Conservation (phyloP, 2,888 invertebrate species). For the Polyommatus iphigenia region DNA sequence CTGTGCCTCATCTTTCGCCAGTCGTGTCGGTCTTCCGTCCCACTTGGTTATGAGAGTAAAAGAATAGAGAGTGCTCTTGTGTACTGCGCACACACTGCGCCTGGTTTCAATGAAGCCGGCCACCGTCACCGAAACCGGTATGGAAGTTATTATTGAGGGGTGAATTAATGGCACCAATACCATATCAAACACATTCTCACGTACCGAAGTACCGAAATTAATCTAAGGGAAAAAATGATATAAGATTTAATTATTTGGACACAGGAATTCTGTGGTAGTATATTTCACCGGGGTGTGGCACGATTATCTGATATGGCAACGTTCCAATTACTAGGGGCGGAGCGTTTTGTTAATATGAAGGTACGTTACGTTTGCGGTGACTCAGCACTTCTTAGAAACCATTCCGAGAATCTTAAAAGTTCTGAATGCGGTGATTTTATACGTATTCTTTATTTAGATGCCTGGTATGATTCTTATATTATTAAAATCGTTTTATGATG, state of each 20-base stretch:
- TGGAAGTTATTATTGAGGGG: too few relatives aligned
- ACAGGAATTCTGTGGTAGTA: not conserved
- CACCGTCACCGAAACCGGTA: too few relatives aligned
- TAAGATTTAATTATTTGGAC: conserved; percentile 15
- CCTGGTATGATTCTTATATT: not conserved
- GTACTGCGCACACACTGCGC: too few relatives aligned
- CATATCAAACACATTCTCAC: too few relatives aligned
- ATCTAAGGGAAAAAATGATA: too few relatives aligned
- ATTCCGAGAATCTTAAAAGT: conserved; percentile 5
- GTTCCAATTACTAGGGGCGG: conserved; percentile 26
- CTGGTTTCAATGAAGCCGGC: too few relatives aligned
- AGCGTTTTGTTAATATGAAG: conserved; percentile 22
- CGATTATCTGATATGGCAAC: conserved; percentile 14
- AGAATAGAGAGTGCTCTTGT: too few relatives aligned
- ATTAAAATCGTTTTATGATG: not conserved
- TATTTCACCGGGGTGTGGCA: conserved; percentile 18
- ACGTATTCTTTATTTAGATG: not conserved
- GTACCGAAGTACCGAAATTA: too few relatives aligned
- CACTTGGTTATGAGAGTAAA: too few relatives aligned
- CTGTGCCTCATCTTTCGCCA: too few relatives aligned
- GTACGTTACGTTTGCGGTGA: conserved; percentile 4
- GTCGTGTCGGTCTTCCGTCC: too few relatives aligned
- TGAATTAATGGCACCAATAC: too few relatives aligned
- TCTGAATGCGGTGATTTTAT: conserved; percentile 2
- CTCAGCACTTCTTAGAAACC: not conserved